Evolutionary conservation across 1,140 invertebrate genomes (phyloP), one percentile per base, ranked within the genome.

Genomic region (Drosophila ironensis): DNA sequence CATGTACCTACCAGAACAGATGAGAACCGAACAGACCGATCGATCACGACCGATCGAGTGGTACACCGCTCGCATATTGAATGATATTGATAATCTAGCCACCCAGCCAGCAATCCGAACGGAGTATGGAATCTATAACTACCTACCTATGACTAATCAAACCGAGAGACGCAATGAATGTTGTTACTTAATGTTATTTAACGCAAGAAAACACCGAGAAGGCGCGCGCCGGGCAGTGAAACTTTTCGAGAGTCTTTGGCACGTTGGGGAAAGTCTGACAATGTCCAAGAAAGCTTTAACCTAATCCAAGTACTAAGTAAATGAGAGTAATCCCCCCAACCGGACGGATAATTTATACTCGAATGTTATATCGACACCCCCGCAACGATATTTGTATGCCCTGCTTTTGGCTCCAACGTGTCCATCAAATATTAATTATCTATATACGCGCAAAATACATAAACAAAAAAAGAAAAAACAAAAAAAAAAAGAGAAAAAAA

Each of bases 131-230:
- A 57, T 67, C 22, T 35, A 57, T 57, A 27, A 45, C 63, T 74
- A 57, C 47, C 63, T 69, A 59, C 42, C 25, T 53, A 46, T 52
- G 46, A 52, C 40, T 53, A 40, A 50, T 50, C 28, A 48, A 46
- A 16, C 19, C 28, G 22, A 48, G 38, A 71, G 52, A 33, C 35
- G 8, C 47, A 51, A 56, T 19, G 19, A 75, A 75, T 80, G 72
- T 80, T 80, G 72, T 71, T 74, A 37, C 60, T 73, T 81, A 53
- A 75, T 82, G 67, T 81, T 81, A 12, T n/a, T n/a, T n/a, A n/a
- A n/a, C n/a, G n/a, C n/a, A 41, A 52, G 47, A 30, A 54, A 35
- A 56, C 59, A 70, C 45, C 44, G 35, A 68, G 51, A 59, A 51
- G 30, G 25, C 20, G 37, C 24, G 30, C 44, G 46, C n/a, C n/a